Evolutionary conservation across 2,888 invertebrate species (phyloP).

Genomic region (Rhamphomyia laevipes): DNA sequence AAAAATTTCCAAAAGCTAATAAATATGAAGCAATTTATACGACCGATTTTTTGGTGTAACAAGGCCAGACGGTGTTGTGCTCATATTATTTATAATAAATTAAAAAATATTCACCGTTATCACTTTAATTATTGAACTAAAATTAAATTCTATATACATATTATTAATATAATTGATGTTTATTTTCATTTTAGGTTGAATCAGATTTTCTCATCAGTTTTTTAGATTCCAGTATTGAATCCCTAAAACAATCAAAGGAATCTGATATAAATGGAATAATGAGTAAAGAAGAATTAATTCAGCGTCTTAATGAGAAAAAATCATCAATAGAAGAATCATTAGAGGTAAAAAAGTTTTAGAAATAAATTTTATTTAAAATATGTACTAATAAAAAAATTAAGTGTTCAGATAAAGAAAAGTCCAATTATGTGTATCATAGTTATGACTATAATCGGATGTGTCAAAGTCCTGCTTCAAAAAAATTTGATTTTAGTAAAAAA

Average conservation of each 20-base stretch:
- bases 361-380: background rate
- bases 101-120: too few species aligned
- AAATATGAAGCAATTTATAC: too few species aligned
- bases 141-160: too few species aligned
- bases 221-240: conserved; percentile 54
- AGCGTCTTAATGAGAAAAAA: conserved; percentile 53
- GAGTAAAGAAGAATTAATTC: conserved; percentile 46
- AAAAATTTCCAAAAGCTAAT: too few species aligned
- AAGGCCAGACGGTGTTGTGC: too few species aligned
- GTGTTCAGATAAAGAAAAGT: background rate
- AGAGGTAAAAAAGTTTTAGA: conserved; percentile 3
- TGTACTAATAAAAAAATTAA: background rate
- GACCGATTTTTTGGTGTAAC: too few species aligned
- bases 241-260: conserved; percentile 40
- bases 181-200: conserved; percentile 42
- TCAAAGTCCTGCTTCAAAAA: conserved; percentile 26
- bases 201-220: conserved; percentile 61
- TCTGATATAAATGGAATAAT: conserved; percentile 37
- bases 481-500: conserved; percentile 33
- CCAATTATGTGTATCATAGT: background rate
- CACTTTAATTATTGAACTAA: too few species aligned
- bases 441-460: background rate
- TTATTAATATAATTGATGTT: background rate
- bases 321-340: conserved; percentile 27
- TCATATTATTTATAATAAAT: too few species aligned